These are phyloP conservation scores for Sinodicranocentrus sp. DNA, from an alignment of 2,888 invertebrate genomes.

Conservation along the genomic window DNA sequence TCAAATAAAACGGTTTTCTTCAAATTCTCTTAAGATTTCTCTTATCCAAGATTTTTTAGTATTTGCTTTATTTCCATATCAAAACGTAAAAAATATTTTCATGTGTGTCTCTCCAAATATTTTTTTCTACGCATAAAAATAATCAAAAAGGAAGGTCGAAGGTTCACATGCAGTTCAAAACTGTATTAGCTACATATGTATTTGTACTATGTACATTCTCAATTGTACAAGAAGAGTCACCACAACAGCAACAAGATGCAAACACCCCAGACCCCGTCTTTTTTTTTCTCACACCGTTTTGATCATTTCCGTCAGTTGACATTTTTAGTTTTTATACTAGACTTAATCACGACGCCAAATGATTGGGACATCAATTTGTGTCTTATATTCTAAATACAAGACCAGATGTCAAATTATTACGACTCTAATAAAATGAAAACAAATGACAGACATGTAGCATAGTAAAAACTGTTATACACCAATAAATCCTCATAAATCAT, in stretches of 20 bases:
- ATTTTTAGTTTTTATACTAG: no score
- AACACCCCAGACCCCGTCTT: slow-evolving; percentile 41
- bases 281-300: neutral
- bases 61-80: neutral
- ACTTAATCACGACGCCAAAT: no score
- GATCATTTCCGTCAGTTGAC: neutral
- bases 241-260: slow-evolving; percentile 61
- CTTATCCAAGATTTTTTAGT: neutral
- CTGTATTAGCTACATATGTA: no score
- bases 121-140: neutral
- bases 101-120: neutral
- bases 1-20: slow-evolving; percentile 58
- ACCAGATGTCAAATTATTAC: no score
- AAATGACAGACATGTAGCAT: no score
- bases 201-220: no score
- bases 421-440: no score
- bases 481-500: no score
- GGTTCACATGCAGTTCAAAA: neutral
- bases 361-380: neutral
- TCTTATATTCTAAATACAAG: neutral
- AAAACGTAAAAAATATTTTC: no score
- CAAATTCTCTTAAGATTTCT: neutral
- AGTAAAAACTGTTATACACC: no score
- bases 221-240: slow-evolving; percentile 31
- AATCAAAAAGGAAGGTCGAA: neutral